A percentile compares a stretch with the other conserved stretches of the same genome.
These are phyloP conservation scores for Tetranychus truncatus DNA, from an alignment of 2,888 invertebrate species.

Conservation along the genomic window DNA sequence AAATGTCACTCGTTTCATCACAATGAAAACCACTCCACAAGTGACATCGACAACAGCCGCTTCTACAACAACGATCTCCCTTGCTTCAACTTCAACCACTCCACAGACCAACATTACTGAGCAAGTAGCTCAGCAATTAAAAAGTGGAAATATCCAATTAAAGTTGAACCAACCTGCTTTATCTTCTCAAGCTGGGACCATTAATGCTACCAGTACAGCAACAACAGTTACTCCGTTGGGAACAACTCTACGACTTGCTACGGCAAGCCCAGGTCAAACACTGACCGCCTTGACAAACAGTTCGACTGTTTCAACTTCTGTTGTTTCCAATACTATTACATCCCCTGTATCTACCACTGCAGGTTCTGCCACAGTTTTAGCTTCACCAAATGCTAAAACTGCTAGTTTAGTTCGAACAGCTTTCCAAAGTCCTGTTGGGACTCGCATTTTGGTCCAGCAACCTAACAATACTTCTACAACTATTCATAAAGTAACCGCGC, in stretches of 20 bases:
- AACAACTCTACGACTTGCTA: too few relatives aligned
- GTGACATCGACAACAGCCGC: constrained; percentile 13
- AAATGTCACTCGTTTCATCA: constrained; percentile 2
- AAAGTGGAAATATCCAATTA: neutral
- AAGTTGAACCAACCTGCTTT: neutral
- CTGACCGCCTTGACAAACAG: neutral
- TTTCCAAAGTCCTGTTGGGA: neutral
- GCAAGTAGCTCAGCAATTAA: neutral
- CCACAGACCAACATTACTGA: neutral
- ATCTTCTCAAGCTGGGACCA: neutral
- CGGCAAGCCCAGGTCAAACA: neutral
- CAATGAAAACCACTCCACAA: constrained; percentile 8
- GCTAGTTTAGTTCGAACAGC: neutral
- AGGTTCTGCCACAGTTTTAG: neutral
- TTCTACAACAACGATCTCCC: constrained; percentile 29
- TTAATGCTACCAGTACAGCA: neutral
- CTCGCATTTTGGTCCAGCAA: constrained; percentile 7
- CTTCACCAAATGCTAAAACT: constrained; percentile 5
- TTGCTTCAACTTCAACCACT: constrained; percentile 30
- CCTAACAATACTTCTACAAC: neutral
- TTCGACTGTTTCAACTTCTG: neutral
- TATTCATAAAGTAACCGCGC: constrained; percentile 7
- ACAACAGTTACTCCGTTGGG: neutral
- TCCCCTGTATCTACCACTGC: neutral
- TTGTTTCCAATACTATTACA: neutral